Conservation (phyloP, 2,113 vertebrate species). For the Podilymbus podiceps region DNA sequence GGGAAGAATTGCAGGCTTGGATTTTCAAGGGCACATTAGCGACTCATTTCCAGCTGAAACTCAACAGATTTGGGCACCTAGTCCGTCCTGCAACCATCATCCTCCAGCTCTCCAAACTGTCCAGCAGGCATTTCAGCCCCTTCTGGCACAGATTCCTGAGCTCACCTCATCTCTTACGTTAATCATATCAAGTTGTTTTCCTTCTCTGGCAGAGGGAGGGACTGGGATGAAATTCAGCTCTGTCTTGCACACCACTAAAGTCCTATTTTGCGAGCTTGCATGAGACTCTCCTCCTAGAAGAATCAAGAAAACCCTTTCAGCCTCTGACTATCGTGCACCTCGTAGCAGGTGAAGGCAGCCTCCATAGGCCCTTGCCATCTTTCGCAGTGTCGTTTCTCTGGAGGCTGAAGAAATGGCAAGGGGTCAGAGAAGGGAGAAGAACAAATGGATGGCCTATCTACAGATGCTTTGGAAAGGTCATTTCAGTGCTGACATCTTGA, state of each 20-base stretch:
- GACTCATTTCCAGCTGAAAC: conserved; percentile 14
- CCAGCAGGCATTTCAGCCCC: conserved; percentile 10
- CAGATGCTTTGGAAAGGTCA: neutral
- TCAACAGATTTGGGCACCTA: conserved; percentile 20
- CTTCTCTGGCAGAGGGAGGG: conserved; percentile 29
- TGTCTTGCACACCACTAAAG: neutral
- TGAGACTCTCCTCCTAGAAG: neutral
- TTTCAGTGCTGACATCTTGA: neutral
- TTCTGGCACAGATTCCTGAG: neutral
- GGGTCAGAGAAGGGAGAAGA: neutral
- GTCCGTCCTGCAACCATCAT: neutral
- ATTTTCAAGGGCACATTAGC: conserved; percentile 25
- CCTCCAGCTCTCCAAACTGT: neutral
- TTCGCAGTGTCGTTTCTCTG: neutral
- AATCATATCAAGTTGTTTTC: conserved; percentile 38
- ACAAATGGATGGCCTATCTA: neutral
- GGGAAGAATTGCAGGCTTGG: conserved; percentile 13
- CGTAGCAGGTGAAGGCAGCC: neutral
- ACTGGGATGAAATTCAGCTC: conserved; percentile 23
- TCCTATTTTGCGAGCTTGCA: conserved; percentile 28
- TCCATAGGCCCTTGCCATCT: neutral
- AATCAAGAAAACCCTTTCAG: neutral
- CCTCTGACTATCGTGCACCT: neutral
- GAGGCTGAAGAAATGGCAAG: neutral
- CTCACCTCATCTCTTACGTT: conserved; percentile 38